These are phyloP conservation scores for Habroteleia sp. DNA, from an alignment of 2,888 invertebrate genomes.

Conservation along the genomic window DNA sequence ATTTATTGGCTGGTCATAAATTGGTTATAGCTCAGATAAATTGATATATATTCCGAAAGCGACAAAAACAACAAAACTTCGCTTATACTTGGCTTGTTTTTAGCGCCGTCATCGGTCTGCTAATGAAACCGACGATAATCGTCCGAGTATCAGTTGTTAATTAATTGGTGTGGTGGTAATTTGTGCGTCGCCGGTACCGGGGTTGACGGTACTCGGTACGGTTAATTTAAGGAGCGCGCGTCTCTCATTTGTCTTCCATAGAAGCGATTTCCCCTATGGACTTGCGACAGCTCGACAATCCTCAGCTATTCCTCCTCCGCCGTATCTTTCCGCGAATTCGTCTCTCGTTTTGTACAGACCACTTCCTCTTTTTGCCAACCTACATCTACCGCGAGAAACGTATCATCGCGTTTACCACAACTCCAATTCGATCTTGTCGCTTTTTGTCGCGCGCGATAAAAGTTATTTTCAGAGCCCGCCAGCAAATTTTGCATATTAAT, in stretches of 20 bases:
- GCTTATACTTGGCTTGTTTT: neutral
- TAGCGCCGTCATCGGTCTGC: neutral
- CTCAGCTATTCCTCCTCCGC: slow-evolving; percentile 45
- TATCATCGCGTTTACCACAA: slow-evolving; percentile 19
- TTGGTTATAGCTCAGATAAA: too few species aligned
- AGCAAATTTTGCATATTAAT: too few species aligned
- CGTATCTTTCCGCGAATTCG: slow-evolving; percentile 48
- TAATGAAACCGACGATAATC: slow-evolving; percentile 29
- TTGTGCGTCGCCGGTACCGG: slow-evolving; percentile 67
- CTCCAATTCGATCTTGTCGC: slow-evolving; percentile 27
- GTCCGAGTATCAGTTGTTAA: slow-evolving; percentile 70
- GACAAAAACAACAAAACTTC: neutral
- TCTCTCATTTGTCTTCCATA: slow-evolving; percentile 64
- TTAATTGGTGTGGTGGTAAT: slow-evolving; percentile 72
- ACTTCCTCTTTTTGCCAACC: slow-evolving; percentile 48
- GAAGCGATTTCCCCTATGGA: slow-evolving; percentile 62
- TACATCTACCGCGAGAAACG: slow-evolving; percentile 42
- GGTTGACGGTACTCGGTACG: slow-evolving; percentile 64
- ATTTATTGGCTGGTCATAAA: too few species aligned
- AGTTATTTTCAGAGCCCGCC: slow-evolving; percentile 3
- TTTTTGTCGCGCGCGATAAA: slow-evolving; percentile 32
- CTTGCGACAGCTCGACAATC: slow-evolving; percentile 49
- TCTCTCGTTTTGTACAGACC: slow-evolving; percentile 44
- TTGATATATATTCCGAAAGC: neutral
- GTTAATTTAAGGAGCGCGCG: slow-evolving; percentile 73